A percentile compares a stretch with the other conserved stretches of the same genome.
Evolutionary conservation across 2,797 vertebrate species (phyloP).

Genomic region (Nannoperca australis): DNA sequence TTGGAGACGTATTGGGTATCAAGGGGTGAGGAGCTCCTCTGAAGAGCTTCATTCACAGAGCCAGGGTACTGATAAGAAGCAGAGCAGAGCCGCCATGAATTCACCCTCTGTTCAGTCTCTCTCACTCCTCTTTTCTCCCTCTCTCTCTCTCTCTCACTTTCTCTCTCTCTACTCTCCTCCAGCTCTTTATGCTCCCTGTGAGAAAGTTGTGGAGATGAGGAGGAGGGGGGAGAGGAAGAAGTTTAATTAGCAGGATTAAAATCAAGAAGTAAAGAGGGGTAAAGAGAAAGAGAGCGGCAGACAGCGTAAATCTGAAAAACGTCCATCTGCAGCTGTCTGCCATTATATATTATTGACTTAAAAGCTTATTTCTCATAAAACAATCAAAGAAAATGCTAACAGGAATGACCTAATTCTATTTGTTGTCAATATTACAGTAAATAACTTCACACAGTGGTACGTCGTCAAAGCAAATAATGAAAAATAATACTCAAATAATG

Average conservation of each 20-base stretch:
- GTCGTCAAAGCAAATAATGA: conserved; percentile 14
- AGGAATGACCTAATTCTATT: conserved; percentile 18
- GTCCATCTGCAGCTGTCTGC: conserved; percentile 49
- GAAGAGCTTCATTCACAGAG: conserved; percentile 84
- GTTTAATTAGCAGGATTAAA: conserved; percentile 95
- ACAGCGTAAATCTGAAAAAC: conserved; percentile 45
- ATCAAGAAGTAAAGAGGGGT: conserved; percentile 50
- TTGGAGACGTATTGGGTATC: conserved; percentile 80
- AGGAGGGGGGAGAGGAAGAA: conserved; percentile 42
- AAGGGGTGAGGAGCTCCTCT: conserved; percentile 71
- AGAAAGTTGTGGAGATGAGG: conserved; percentile 89
- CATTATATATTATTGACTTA: conserved; percentile 10
- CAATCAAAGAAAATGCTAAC: not conserved
- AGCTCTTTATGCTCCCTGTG: conserved; percentile 91
- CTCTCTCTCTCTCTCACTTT: conserved; percentile 25
- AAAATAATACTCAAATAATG: too few species aligned
- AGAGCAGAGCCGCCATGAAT: conserved; percentile 88
- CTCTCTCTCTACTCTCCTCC: conserved; percentile 54
- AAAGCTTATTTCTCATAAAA: conserved; percentile 34
- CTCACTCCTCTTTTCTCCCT: conserved; percentile 46
- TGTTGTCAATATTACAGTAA: conserved; percentile 15
- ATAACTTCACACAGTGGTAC: not conserved
- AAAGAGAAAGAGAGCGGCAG: conserved; percentile 32
- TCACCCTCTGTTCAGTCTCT: conserved; percentile 89
- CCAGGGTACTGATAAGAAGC: conserved; percentile 84